phyloP scores from a whole-genome alignment of 2,888 invertebrate genomes.

The Trypoxylon attenuatum region DNA sequence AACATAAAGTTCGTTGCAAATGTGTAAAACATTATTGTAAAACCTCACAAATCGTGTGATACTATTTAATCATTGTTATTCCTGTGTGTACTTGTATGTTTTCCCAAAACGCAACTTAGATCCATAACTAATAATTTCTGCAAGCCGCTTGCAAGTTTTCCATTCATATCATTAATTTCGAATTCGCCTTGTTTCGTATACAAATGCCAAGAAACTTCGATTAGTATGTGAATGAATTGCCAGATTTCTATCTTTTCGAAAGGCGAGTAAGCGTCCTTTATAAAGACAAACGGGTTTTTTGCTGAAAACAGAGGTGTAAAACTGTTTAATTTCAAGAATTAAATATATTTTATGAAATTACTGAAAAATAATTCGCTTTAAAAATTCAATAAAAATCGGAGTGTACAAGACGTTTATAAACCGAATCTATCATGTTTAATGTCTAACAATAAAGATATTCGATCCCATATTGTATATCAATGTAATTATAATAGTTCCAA shows the following conservation, averaged over 20 bases:
- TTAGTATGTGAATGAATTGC: conserved; percentile 78
- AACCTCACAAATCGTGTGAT: too few species aligned
- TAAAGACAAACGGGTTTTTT: conserved; percentile 52
- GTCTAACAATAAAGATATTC: too few species aligned
- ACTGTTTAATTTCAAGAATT: neutral
- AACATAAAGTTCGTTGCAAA: too few species aligned
- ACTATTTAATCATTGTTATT: neutral
- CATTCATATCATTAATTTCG: conserved; percentile 71
- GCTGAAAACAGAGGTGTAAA: too few species aligned
- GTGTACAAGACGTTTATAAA: too few species aligned
- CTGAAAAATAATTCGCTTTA: neutral
- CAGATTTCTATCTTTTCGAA: conserved; percentile 80
- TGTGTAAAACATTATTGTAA: too few species aligned
- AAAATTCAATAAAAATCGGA: neutral
- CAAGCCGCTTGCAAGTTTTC: conserved; percentile 76
- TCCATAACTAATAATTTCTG: conserved; percentile 76
- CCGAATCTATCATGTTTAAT: too few species aligned
- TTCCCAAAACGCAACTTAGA: conserved; percentile 74
- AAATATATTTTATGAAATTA: neutral
- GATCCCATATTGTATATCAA: too few species aligned
- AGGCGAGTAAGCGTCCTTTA: conserved; percentile 76
- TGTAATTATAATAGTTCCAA: neutral
- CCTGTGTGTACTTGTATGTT: conserved; percentile 72
- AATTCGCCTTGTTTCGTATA: conserved; percentile 73
- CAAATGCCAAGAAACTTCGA: conserved; percentile 76